Evolutionary conservation across 1,140 invertebrate genomes (phyloP).

Genomic region (Calephelis nemesis): DNA sequence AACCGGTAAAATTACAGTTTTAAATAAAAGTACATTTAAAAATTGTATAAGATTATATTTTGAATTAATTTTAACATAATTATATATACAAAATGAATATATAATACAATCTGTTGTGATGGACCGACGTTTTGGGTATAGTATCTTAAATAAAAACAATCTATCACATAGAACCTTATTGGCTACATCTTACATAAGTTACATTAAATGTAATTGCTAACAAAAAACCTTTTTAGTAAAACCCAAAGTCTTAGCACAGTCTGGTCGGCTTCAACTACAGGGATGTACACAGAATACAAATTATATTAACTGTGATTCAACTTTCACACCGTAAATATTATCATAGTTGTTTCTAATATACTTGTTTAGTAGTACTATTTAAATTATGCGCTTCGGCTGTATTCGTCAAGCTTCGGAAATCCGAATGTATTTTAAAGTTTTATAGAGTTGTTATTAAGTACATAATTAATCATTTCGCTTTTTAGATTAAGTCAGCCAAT

Average conservation of each 20-base stretch:
- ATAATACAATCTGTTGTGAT: slow-evolving; percentile 11
- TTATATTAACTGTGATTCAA: not conserved
- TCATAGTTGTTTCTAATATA: too few species aligned
- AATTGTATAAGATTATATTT: slow-evolving; percentile 17
- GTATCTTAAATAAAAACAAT: not conserved
- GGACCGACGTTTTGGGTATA: not conserved
- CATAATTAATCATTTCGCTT: too few species aligned
- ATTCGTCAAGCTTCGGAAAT: not conserved
- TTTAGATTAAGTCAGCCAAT: too few species aligned
- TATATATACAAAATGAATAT: slow-evolving; percentile 12
- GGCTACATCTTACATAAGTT: not conserved
- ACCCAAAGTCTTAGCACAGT: not conserved
- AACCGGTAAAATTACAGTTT: not conserved
- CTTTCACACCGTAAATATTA: not conserved
- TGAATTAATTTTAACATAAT: slow-evolving; percentile 13
- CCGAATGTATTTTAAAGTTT: too few species aligned
- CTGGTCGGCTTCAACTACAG: not conserved
- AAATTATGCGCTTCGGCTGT: not conserved
- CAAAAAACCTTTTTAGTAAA: not conserved
- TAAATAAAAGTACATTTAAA: not conserved
- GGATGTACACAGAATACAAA: slow-evolving; percentile 1
- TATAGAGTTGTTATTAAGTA: too few species aligned
- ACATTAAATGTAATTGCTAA: slow-evolving; percentile 1
- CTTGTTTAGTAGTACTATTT: not conserved
- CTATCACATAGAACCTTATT: slow-evolving; percentile 2